Evolutionary conservation across 1,140 invertebrate species (phyloP).

Genomic region (Drosophila sp.): DNA sequence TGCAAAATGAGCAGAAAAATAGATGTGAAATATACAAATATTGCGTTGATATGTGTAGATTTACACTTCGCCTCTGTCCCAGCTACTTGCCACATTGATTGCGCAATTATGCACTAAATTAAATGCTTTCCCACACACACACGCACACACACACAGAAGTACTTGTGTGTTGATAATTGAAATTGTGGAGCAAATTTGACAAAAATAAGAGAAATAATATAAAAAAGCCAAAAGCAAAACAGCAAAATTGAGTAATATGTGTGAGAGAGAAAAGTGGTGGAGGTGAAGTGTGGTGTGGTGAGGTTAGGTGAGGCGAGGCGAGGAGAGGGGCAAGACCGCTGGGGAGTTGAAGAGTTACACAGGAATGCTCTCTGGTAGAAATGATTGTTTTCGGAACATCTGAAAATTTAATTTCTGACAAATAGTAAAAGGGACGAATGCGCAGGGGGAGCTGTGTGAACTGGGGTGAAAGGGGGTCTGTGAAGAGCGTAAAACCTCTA

Average conservation of each 20-base stretch:
- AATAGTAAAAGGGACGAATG: slow-evolving; percentile 41
- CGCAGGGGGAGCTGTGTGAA: too few relatives aligned
- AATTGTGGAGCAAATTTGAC: slow-evolving; percentile 43
- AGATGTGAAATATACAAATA: background rate
- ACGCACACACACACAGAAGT: slow-evolving; percentile 11
- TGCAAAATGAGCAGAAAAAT: background rate
- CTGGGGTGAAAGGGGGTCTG: background rate
- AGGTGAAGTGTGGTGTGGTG: too few relatives aligned
- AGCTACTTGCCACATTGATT: slow-evolving; percentile 38
- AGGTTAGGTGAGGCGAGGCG: too few relatives aligned
- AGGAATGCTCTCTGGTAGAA: slow-evolving; percentile 29
- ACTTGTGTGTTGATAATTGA: slow-evolving; percentile 19
- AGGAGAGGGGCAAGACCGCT: background rate
- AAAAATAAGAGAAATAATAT: slow-evolving; percentile 24
- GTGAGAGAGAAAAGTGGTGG: background rate
- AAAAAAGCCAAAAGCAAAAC: slow-evolving; percentile 28
- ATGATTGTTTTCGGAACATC: slow-evolving; percentile 33
- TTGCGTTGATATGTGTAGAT: slow-evolving; percentile 5
- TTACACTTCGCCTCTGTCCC: too few relatives aligned
- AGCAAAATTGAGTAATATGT: background rate
- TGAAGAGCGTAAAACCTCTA: slow-evolving; percentile 12
- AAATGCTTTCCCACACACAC: slow-evolving; percentile 32
- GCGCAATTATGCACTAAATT: slow-evolving; percentile 59
- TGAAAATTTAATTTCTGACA: slow-evolving; percentile 33
- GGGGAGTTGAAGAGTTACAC: slow-evolving; percentile 3